Percentiles rank a stretch among this genome's conserved stretches.
Evolutionary conservation across 2,888 invertebrate genomes (phyloP).

Genomic region (Acrocyrtus sp.): DNA sequence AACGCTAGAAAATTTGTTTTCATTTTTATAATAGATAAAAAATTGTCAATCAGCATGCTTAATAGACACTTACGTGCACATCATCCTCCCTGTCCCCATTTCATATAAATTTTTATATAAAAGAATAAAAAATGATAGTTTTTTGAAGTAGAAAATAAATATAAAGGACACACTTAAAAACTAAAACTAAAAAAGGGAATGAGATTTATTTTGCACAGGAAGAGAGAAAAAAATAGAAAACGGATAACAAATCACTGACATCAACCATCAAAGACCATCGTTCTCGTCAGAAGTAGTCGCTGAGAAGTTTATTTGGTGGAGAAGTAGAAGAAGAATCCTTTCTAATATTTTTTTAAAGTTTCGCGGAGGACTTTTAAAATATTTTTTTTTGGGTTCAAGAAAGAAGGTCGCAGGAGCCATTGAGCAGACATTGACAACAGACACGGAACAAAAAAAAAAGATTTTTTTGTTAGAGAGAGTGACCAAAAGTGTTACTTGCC

Average conservation of each 20-base stretch:
- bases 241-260: too few species aligned
- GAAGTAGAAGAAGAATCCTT: not conserved
- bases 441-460: constrained; percentile 49
- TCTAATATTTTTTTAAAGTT: not conserved
- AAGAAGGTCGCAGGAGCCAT: too few species aligned
- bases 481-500: constrained; percentile 61
- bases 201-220: constrained; percentile 8
- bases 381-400: not conserved
- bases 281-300: not conserved
- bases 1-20: too few species aligned
- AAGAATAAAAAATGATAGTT: too few species aligned
- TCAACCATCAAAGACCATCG: too few species aligned
- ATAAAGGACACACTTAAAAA: too few species aligned
- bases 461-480: constrained; percentile 59
- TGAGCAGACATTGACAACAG: constrained; percentile 13
- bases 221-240: not conserved
- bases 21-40: too few species aligned
- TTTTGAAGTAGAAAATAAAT: too few species aligned
- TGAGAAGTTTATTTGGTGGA: constrained; percentile 2
- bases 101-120: not conserved
- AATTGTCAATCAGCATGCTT: too few species aligned
- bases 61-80: too few species aligned
- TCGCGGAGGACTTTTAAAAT: not conserved
- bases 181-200: too few species aligned
- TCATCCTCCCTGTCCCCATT: too few species aligned